These are phyloP conservation scores for Poeciliopsis prolifica DNA, from an alignment of 2,113 vertebrate genomes.

Conservation along the genomic window DNA sequence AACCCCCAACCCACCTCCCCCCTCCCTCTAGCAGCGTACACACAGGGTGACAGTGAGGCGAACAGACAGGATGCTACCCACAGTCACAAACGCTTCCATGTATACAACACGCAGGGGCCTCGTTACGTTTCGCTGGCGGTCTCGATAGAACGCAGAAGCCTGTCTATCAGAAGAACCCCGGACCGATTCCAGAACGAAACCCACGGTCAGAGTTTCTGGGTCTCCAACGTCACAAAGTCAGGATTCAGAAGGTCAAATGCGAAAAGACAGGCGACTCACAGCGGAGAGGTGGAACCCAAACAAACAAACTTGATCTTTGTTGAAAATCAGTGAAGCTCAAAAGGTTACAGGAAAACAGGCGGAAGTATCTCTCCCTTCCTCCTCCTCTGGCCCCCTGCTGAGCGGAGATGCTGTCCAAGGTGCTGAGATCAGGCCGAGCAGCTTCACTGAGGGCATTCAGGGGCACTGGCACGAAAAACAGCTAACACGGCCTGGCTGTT, in stretches of 20 bases:
- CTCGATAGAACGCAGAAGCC: slow-evolving; percentile 32
- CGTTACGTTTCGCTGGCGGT: slow-evolving; percentile 26
- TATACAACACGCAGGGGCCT: slow-evolving; percentile 51
- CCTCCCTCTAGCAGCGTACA: slow-evolving; percentile 49
- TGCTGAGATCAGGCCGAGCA: slow-evolving; percentile 53
- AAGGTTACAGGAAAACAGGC: slow-evolving; percentile 1
- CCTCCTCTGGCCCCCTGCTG: background rate
- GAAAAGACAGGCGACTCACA: background rate
- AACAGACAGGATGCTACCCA: slow-evolving; percentile 73
- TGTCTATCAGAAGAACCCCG: slow-evolving; percentile 52
- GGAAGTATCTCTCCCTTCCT: background rate
- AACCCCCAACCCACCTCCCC: slow-evolving; percentile 33
- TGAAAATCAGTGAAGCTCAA: slow-evolving; percentile 6
- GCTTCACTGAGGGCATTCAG: slow-evolving; percentile 15
- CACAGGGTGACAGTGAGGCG: slow-evolving; percentile 69
- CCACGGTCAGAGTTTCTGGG: background rate
- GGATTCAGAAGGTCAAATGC: background rate
- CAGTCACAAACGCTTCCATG: slow-evolving; percentile 63
- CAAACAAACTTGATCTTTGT: background rate
- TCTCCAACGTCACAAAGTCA: background rate
- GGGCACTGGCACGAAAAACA: background rate
- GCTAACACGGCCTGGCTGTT: background rate
- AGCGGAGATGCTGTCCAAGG: slow-evolving; percentile 54
- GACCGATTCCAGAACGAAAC: slow-evolving; percentile 30
- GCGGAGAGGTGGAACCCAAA: background rate